Evolutionary conservation across 2,888 invertebrate genomes (phyloP), one percentile per base, ranked within the genome.

Genomic region (Andrena camellia): DNA sequence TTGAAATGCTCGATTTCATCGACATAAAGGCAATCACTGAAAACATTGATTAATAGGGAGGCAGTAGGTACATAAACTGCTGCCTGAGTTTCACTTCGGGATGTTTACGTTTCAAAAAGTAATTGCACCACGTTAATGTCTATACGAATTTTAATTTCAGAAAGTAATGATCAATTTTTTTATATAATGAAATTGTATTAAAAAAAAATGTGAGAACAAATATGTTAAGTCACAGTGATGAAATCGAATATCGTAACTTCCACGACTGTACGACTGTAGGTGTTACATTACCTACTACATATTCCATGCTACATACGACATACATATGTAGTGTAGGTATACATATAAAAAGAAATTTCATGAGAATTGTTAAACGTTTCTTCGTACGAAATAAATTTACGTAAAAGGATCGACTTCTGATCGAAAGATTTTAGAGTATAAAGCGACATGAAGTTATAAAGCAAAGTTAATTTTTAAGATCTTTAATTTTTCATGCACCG

Each of bases 71-170:
- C 29, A 8, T 26, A 66, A 66, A 50, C 48, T 29, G 7, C 23
- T 66, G 31, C 20, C 26, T 31, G 66, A n/a, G 29, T 7, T 66
- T 50, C 50, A 26, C 7, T 50, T 66, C 66, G n/a, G 66, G 4
- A 52, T 66, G 48, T 52, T 64, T 48, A 31, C 50, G 42, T 48
- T 66, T 50, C 1, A 7, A 50, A 66, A 20, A 31, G 52, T 52
- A 20, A 31, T 31, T 67, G 66, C 17, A n/a, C 7, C 20, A 29
- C 2, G 31, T 66, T 66, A 23, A 66, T 35, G 10, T 10, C 35
- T n/a, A 52, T 52, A 20, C 50, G 31, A 33, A 31, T 10, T 52
- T 67, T 33, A 31, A 67, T 67, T 52, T 10, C 62, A 8, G 62
- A 62, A 62, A 60, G 60, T 60, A 33, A 17, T 42, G 42, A 42